Conservation (phyloP, 1,140 invertebrate genomes). For the Proales similis region DNA sequence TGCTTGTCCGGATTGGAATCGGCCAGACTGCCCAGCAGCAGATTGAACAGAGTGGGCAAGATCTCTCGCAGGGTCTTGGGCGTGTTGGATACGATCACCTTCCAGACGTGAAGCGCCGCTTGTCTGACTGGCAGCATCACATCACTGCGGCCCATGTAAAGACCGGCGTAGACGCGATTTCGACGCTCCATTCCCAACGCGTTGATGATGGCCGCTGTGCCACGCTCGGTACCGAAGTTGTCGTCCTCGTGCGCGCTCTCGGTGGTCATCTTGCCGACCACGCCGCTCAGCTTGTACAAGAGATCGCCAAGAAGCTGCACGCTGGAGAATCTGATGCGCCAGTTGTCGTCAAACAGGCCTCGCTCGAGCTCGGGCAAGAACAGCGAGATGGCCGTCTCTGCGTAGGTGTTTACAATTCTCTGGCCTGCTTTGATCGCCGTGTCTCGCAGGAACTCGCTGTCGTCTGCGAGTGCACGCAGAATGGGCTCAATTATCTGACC, state of each 20-base stretch:
- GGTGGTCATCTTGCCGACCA: slow-evolving; percentile 96
- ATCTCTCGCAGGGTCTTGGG: slow-evolving; percentile 92
- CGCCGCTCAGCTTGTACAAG: slow-evolving; percentile 81
- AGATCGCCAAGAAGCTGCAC: slow-evolving; percentile 92
- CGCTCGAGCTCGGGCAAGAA: slow-evolving; percentile 86
- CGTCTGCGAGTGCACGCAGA: slow-evolving; percentile 91
- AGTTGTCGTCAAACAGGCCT: slow-evolving; percentile 66
- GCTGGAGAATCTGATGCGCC: slow-evolving; percentile 91
- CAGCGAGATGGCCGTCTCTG: slow-evolving; percentile 85
- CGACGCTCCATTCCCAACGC: slow-evolving; percentile 77
- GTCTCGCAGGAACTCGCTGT: slow-evolving; percentile 95
- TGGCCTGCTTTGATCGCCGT: slow-evolving; percentile 93
- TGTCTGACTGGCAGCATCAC: slow-evolving; percentile 92
- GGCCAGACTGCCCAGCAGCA: slow-evolving; percentile 82
- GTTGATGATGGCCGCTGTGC: slow-evolving; percentile 69
- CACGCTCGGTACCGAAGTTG: slow-evolving; percentile 88
- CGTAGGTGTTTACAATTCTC: slow-evolving; percentile 88
- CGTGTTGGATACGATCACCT: slow-evolving; percentile 87
- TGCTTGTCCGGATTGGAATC: slow-evolving; percentile 90
- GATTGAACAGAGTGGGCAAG: slow-evolving; percentile 80
- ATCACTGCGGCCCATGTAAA: slow-evolving; percentile 92
- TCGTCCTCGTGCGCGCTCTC: slow-evolving; percentile 96
- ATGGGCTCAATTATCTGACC: slow-evolving; percentile 95
- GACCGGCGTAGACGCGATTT: slow-evolving; percentile 57
- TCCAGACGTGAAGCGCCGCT: slow-evolving; percentile 94